These are phyloP conservation scores for Drosophila anomalata DNA, from an alignment of 2,888 invertebrate genomes.

Conservation along the genomic window DNA sequence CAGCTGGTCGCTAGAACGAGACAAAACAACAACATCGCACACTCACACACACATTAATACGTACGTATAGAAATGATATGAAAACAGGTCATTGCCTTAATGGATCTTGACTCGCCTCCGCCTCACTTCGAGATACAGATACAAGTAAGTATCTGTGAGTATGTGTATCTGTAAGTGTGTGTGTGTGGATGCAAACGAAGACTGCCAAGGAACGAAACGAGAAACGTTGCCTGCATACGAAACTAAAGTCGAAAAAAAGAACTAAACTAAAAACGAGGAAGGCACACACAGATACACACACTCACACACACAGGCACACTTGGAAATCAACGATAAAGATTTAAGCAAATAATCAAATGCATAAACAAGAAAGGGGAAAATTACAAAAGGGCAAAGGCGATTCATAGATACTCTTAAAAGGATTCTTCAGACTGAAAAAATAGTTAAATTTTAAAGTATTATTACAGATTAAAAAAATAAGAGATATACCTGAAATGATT, in stretches of 20 bases:
- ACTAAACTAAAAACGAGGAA: constrained; percentile 28
- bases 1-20: constrained; percentile 58
- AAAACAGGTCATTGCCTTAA: constrained; percentile 83
- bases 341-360: constrained; percentile 79
- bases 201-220: constrained; percentile 40
- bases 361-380: constrained; percentile 59
- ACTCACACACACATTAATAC: constrained; percentile 2
- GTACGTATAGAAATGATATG: constrained; percentile 69
- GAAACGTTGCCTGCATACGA: constrained; percentile 70
- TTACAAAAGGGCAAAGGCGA: not conserved
- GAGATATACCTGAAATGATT: too few relatives aligned
- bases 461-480: too few relatives aligned
- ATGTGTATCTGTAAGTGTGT: constrained; percentile 16
- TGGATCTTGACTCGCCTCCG: constrained; percentile 67
- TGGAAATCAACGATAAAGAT: constrained; percentile 77
- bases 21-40: constrained; percentile 79
- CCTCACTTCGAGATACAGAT: constrained; percentile 41
- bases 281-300: constrained; percentile 19
- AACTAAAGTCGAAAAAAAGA: constrained; percentile 23
- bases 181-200: constrained; percentile 65
- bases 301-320: constrained; percentile 8
- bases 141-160: constrained; percentile 14
- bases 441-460: not conserved
- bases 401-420: constrained; percentile 36
- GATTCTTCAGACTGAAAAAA: not conserved